Evolutionary conservation across 2,797 vertebrate genomes (phyloP), one percentile per base, ranked within the genome.

Genomic region (Lagodon rhomboides): DNA sequence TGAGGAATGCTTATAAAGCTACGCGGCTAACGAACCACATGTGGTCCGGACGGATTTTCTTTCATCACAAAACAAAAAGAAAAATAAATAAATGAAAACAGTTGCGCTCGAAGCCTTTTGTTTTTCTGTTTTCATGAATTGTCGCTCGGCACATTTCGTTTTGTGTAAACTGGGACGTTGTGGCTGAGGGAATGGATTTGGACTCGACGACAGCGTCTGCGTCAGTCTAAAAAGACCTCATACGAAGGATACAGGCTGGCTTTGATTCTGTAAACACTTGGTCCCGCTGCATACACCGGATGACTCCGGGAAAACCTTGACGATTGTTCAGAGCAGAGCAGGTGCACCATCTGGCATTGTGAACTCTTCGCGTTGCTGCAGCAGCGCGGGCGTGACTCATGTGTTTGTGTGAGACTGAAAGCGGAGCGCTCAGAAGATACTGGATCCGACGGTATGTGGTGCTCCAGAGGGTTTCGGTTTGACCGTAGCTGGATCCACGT

Each of bases 311-410:
- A 77, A 82, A 84, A 80, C 75, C 68, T 77, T 58, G 68, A 79
- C 55, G 8, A 75, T 75, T 58, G 73, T 68, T 75, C 44, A 56
- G 53, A 74, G 58, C 69, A 46, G 51, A 89, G 88, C 93, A 94
- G 92, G 92, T 93, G 92, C 90, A 85, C 79, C 84, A 87, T 92
- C 85, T 88, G 89, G 82, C 70, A 75, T n/a, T 22, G 22, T 75
- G 62, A 87, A 85, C 81, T 80, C 74, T 70, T 61, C 49, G 69
- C 58, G 74, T 68, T 49, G 70, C 71, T 49, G 79, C 77, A 73
- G 75, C 69, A 75, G 73, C 13, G 75, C 61, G 60, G 71, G 68
- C 73, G 15, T 88, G 89, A 90, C 84, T 91, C 86, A 50, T 85
- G 6, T 82, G 80, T 90, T 89, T 85, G 77, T 60, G n/a, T 59